These are phyloP conservation scores for Augiades crinisus DNA, from an alignment of 2,888 invertebrate species.

Conservation along the genomic window DNA sequence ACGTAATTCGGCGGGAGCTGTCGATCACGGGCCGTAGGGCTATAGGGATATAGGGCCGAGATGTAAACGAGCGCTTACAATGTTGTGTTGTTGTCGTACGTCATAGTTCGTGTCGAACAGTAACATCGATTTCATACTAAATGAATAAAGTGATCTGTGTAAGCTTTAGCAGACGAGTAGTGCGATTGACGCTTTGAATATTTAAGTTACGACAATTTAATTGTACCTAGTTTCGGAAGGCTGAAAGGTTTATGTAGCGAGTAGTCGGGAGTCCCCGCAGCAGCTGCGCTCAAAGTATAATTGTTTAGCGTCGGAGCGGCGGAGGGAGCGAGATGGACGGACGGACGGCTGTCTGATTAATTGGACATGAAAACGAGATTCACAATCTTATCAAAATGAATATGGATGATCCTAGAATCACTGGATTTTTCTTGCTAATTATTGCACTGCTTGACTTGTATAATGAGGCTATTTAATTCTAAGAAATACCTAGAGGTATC, in stretches of 20 bases:
- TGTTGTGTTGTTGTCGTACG: neutral
- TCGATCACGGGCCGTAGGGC: neutral
- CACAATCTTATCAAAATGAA: slow-evolving; percentile 15
- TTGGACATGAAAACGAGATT: slow-evolving; percentile 19
- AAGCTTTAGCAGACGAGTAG: no score
- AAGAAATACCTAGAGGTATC: neutral
- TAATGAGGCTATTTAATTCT: neutral
- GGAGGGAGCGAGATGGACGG: slow-evolving; percentile 3
- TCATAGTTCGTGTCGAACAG: no score
- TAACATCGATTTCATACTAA: neutral
- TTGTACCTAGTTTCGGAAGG: no score
- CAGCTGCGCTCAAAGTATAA: slow-evolving; percentile 10
- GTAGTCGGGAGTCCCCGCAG: neutral
- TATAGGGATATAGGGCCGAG: no score
- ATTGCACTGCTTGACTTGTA: slow-evolving; percentile 7
- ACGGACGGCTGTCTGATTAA: slow-evolving; percentile 12
- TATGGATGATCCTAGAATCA: neutral
- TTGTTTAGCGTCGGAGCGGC: neutral
- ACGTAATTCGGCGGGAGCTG: slow-evolving; percentile 8
- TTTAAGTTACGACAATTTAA: no score
- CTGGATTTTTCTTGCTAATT: slow-evolving; percentile 3
- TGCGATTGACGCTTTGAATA: no score
- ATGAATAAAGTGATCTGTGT: no score
- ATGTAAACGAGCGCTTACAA: neutral
- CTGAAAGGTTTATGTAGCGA: no score